Conservation (phyloP, 2,888 invertebrate species). For the Chaetogeoica ovagalla region DNA sequence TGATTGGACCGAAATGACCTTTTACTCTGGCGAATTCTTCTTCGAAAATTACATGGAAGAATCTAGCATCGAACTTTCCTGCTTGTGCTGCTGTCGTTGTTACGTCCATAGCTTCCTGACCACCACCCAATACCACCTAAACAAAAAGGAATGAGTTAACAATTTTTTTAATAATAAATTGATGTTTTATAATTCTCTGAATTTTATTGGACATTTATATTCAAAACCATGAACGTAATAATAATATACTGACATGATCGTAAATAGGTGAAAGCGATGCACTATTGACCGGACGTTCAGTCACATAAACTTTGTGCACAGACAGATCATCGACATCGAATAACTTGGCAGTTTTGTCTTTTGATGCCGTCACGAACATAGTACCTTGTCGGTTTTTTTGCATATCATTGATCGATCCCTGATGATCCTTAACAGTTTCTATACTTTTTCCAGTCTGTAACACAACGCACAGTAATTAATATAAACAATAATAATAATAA, state of each 20-base stretch:
- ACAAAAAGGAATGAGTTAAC: not conserved
- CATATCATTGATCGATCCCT: slow-evolving; percentile 90
- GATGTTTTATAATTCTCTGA: no score
- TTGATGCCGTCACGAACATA: slow-evolving; percentile 96
- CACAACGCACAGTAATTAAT: not conserved
- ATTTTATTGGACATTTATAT: no score
- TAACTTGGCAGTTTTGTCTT: slow-evolving; percentile 92
- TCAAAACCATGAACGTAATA: not conserved
- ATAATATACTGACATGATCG: slow-evolving; percentile 74
- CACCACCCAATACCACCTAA: slow-evolving; percentile 90
- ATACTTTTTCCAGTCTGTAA: slow-evolving; percentile 79
- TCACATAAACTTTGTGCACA: slow-evolving; percentile 92
- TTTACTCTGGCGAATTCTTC: slow-evolving; percentile 97
- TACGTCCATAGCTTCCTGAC: slow-evolving; percentile 99
- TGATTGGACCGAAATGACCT: slow-evolving; percentile 99
- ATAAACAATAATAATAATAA: not conserved
- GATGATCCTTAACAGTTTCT: slow-evolving; percentile 79
- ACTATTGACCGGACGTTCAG: slow-evolving; percentile 96
- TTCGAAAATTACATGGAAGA: slow-evolving; percentile 94
- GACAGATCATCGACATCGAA: slow-evolving; percentile 88
- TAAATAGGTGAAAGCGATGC: slow-evolving; percentile 93
- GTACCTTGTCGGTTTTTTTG: slow-evolving; percentile 90
- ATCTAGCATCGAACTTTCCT: slow-evolving; percentile 94
- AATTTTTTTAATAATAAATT: no score
- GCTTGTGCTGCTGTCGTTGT: slow-evolving; percentile 90